Base-by-base conservation (phyloP, 1,140 invertebrate species). In the Ceratosolen fusciceps region DNA sequence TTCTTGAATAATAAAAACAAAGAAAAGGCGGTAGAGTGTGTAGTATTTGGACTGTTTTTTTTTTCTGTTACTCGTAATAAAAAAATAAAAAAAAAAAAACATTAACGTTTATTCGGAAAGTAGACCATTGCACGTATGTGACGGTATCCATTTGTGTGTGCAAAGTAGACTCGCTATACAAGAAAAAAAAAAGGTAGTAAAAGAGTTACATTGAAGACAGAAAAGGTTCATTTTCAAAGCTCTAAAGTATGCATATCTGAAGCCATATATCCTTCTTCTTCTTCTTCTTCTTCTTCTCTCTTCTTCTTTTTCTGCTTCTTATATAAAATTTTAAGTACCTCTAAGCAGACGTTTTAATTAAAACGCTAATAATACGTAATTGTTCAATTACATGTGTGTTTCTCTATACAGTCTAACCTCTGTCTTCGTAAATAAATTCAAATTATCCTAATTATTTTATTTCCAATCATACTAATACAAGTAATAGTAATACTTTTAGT, bases 91-190 rank as follows among this genome's bases (percentile, higher is more conserved):
- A n/a, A 16, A 9, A 58, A 29, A 29, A 10, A 4, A 58, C 58
- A 16, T 54, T 37, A 74, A 24, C 60, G 34, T 65, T 74, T 74
- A 65, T 65, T 39, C 26, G 37, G 60, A 74, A 74, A 65, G 56
- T 74, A 37, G 58, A 74, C 73, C 73, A 74, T 54, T 62, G n/a
- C 24, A 8, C 29, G 39, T 49, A 16, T 72, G 16, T 34, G 24
- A 26, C 5, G 19, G 7, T 37, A 26, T 43, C 12, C 5, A 43
- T 43, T 7, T 43, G 39, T 72, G 16, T 39, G 37, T 12, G 19
- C n/a, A 39, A 2, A 68, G 7, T 21, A 52, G 49, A 24, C 19
- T 72, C n/a, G 39, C 16, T 29, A 29, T 29, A 16, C n/a, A 52
- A 43, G 52, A 4, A 71, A 14, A 49, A 0, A 12, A 14, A 49